Evolutionary conservation across 30 jellyfish, hydroid and myxozoan species (phyloP).

Genomic region (Cassiopea andromeda): DNA sequence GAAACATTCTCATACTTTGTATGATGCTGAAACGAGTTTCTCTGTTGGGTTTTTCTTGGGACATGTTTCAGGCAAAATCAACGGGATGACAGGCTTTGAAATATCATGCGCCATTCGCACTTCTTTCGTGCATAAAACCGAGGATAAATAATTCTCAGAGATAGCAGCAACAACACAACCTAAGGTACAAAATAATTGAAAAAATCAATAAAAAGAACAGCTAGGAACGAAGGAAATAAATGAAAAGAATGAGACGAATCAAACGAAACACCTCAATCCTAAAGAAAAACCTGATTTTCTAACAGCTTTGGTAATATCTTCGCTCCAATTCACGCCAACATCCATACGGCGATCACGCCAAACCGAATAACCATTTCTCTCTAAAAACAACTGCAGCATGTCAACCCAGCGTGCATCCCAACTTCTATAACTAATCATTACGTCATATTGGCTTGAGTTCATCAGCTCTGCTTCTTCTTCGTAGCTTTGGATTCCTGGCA

Average conservation of each 20-base stretch:
- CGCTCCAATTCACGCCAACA: constrained; percentile 63
- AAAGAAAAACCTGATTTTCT: constrained; percentile 20
- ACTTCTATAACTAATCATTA: constrained; percentile 60
- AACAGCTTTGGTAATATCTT: constrained; percentile 60
- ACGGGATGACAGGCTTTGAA: constrained; percentile 53
- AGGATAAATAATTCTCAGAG: constrained; percentile 57
- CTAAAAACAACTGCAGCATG: constrained; percentile 43
- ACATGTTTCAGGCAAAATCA: constrained; percentile 55
- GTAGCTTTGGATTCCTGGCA: constrained; percentile 33
- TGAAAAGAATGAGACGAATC: neutral
- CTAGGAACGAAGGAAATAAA: neutral
- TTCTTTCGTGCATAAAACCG: constrained; percentile 64
- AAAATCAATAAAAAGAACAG: neutral
- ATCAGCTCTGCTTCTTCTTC: constrained; percentile 57
- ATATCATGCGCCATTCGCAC: constrained; percentile 59
- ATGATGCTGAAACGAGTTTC: constrained; percentile 44
- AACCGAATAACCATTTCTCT: constrained; percentile 48
- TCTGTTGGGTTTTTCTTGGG: constrained; percentile 55
- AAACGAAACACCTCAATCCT: neutral
- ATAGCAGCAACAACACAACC: constrained; percentile 62
- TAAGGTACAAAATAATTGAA: neutral
- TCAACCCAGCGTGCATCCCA: constrained; percentile 68
- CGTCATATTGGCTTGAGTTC: constrained; percentile 60
- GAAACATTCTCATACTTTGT: constrained; percentile 16
- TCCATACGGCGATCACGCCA: constrained; percentile 69